Evolutionary conservation across 2,113 vertebrate species (phyloP).

Genomic region (Crocuta crocuta): DNA sequence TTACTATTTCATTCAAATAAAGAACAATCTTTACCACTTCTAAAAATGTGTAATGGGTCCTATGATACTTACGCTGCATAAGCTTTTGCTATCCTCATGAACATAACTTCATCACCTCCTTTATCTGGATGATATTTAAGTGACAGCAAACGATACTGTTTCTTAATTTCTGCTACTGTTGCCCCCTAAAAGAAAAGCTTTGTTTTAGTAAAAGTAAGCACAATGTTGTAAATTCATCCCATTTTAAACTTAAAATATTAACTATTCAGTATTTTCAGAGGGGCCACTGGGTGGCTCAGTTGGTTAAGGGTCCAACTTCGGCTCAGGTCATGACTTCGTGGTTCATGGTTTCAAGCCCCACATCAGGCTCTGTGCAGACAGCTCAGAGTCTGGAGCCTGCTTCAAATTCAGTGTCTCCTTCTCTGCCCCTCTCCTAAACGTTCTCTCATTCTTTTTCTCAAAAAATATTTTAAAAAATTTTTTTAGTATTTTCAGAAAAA

Average conservation of each 20-base stretch:
- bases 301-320: no score
- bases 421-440: no score
- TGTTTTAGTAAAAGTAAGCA: constrained; percentile 57
- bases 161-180: constrained; percentile 95
- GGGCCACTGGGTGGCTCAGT: no score
- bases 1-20: constrained; percentile 53
- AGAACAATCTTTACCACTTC: constrained; percentile 43
- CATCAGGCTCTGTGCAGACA: no score
- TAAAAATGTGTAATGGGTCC: background rate
- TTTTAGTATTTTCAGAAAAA: constrained; percentile 16
- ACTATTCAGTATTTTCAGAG: background rate
- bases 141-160: constrained; percentile 95
- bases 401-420: no score
- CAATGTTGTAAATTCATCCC: background rate
- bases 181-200: constrained; percentile 88
- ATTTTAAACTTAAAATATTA: constrained; percentile 58
- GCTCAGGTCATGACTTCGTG: no score
- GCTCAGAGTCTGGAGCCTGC: no score
- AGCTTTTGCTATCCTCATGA: constrained; percentile 98
- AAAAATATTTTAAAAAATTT: no score
- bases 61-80: constrained; percentile 94
- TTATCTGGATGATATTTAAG: constrained; percentile 97
- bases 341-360: no score
- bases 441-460: no score
- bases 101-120: constrained; percentile 97